Conservation (phyloP, 2,888 invertebrate genomes). For the Drosophila niveifrons region DNA sequence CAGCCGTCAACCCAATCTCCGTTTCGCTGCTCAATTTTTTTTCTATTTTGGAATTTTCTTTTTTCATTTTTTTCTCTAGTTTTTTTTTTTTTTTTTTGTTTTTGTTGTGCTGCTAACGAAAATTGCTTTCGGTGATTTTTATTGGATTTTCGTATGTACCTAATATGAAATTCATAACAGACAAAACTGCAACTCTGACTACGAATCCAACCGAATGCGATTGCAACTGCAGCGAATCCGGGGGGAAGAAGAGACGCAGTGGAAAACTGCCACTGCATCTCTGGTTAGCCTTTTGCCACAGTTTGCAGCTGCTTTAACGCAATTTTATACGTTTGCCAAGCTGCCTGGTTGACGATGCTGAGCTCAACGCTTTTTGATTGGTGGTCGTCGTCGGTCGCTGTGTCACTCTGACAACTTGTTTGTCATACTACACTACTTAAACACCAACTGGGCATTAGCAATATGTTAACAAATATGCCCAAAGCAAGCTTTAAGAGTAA, state of each 20-base stretch:
- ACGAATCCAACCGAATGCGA: not conserved
- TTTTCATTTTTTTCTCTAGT: slow-evolving; percentile 8
- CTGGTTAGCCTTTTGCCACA: slow-evolving; percentile 18
- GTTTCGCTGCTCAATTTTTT: slow-evolving; percentile 17
- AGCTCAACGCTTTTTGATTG: slow-evolving; percentile 66
- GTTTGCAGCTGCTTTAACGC: slow-evolving; percentile 47
- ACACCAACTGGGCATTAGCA: not conserved
- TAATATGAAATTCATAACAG: slow-evolving; percentile 78
- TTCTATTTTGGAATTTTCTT: slow-evolving; percentile 5
- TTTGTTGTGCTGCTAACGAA: slow-evolving; percentile 49
- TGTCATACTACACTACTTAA: slow-evolving; percentile 38
- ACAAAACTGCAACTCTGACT: slow-evolving; percentile 44
- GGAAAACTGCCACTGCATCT: slow-evolving; percentile 10
- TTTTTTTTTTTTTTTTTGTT: slow-evolving; percentile 18
- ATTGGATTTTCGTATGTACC: slow-evolving; percentile 74
- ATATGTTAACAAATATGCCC: not conserved
- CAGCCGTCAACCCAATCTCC: slow-evolving; percentile 46
- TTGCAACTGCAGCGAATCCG: not conserved
- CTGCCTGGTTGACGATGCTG: slow-evolving; percentile 34
- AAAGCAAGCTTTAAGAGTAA: too few relatives aligned
- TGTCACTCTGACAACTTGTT: slow-evolving; percentile 47
- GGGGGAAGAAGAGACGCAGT: not conserved
- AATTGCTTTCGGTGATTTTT: slow-evolving; percentile 79
- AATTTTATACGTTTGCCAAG: slow-evolving; percentile 56
- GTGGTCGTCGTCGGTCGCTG: slow-evolving; percentile 40